These are phyloP conservation scores for Takifugu bimaculatus DNA, from an alignment of 2,113 vertebrate species.

Conservation along the genomic window DNA sequence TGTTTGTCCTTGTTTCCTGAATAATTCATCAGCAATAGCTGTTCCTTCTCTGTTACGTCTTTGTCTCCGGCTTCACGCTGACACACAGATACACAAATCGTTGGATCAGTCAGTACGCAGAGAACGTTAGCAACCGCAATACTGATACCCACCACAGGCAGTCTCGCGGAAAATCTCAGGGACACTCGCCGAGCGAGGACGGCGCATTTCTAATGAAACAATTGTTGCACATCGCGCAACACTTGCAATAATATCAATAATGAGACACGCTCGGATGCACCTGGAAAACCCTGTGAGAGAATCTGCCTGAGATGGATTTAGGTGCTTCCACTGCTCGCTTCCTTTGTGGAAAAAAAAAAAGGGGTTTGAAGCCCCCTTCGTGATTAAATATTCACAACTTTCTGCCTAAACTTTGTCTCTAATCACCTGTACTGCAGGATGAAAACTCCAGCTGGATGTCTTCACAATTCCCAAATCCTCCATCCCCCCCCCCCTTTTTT, in stretches of 20 bases:
- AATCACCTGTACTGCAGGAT: constrained; percentile 12
- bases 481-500: constrained; percentile 1
- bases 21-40: no score
- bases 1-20: no score
- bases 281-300: constrained; percentile 48
- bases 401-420: constrained; percentile 30
- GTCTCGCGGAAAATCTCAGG: not conserved
- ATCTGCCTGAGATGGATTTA: constrained; percentile 47
- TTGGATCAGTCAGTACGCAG: not conserved
- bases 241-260: constrained; percentile 56
- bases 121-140: not conserved
- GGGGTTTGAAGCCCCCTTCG: constrained; percentile 29
- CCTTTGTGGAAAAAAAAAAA: constrained; percentile 20
- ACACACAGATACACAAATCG: no score
- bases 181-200: no score
- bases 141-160: not conserved
- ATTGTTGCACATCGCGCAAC: constrained; percentile 55
- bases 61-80: no score
- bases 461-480: constrained; percentile 54
- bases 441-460: constrained; percentile 53
- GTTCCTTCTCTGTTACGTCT: no score
- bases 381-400: constrained; percentile 49
- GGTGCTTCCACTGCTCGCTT: constrained; percentile 35
- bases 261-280: constrained; percentile 48
- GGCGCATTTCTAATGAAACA: no score